phyloP scores from a whole-genome alignment of 2,797 vertebrate species.

The Denticeps clupeoides region DNA sequence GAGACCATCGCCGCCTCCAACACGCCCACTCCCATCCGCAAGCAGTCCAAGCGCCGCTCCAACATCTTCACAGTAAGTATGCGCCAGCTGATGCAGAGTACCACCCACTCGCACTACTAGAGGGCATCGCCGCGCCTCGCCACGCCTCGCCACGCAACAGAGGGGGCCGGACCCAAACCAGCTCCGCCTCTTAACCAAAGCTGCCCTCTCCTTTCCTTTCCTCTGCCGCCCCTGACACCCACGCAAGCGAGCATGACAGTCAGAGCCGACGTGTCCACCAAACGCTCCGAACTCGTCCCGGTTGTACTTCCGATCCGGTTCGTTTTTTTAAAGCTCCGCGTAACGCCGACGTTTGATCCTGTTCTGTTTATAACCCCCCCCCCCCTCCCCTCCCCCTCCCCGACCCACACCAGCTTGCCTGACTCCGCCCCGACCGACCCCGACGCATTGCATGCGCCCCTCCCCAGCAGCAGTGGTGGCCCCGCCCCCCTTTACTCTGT shows the following conservation, averaged over 20 bases:
- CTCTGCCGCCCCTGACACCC: constrained; percentile 34
- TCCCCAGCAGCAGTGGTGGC: constrained; percentile 10
- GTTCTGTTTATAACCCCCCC: constrained; percentile 25
- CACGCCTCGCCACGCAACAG: constrained; percentile 32
- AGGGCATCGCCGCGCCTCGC: constrained; percentile 23
- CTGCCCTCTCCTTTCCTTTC: constrained; percentile 39
- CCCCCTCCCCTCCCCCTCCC: constrained; percentile 29
- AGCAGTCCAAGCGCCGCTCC: constrained; percentile 98
- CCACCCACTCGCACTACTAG: constrained; percentile 73
- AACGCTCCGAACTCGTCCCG: too few relatives aligned
- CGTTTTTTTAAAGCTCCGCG: too few relatives aligned
- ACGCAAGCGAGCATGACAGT: constrained; percentile 49
- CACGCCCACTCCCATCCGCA: constrained; percentile 96
- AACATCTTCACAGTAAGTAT: constrained; percentile 99
- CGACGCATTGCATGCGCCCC: constrained; percentile 11
- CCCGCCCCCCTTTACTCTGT: constrained; percentile 20
- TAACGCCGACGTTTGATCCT: too few relatives aligned
- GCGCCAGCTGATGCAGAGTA: constrained; percentile 77
- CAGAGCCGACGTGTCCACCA: too few relatives aligned
- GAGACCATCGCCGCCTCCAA: constrained; percentile 97
- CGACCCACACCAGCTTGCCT: background rate
- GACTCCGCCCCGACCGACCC: background rate
- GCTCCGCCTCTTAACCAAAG: constrained; percentile 42
- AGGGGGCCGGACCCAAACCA: constrained; percentile 50
- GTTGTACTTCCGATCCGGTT: too few relatives aligned